Conservation (phyloP, 1,140 invertebrate genomes). For the Drosophila suzukii region DNA sequence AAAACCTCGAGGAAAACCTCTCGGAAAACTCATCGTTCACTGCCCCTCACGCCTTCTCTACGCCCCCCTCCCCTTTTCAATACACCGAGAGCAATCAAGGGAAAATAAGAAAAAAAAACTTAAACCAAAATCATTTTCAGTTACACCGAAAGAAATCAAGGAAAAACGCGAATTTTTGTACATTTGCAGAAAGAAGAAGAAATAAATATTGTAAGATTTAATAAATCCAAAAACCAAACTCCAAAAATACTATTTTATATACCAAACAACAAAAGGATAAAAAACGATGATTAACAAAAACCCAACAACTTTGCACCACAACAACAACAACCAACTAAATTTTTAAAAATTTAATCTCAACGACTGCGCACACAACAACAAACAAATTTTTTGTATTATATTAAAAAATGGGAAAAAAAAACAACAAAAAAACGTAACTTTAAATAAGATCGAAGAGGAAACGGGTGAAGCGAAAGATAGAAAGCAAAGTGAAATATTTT, state of each 20-base stretch:
- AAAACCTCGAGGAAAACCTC: neutral
- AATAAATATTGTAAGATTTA: slow-evolving; percentile 39
- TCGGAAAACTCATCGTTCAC: slow-evolving; percentile 5
- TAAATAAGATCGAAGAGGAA: slow-evolving; percentile 28
- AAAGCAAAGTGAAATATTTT: slow-evolving; percentile 69
- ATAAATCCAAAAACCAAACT: slow-evolving; percentile 16
- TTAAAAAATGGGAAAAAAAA: slow-evolving; percentile 28
- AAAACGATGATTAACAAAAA: slow-evolving; percentile 36
- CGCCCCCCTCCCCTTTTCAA: neutral
- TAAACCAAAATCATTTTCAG: slow-evolving; percentile 9
- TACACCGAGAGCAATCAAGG: slow-evolving; percentile 7
- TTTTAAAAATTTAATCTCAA: slow-evolving; percentile 68
- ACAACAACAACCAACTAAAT: slow-evolving; percentile 49
- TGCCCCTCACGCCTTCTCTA: slow-evolving; percentile 14
- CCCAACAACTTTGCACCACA: slow-evolving; percentile 40
- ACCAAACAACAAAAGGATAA: slow-evolving; percentile 32
- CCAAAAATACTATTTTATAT: slow-evolving; percentile 52
- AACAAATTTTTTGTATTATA: slow-evolving; percentile 80
- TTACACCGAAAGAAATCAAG: slow-evolving; percentile 25
- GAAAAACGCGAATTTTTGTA: slow-evolving; percentile 53
- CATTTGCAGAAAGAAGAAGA: slow-evolving; percentile 27
- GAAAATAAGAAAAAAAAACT: neutral
- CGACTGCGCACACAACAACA: slow-evolving; percentile 78
- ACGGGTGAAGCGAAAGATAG: slow-evolving; percentile 16
- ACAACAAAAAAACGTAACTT: slow-evolving; percentile 41